phyloP scores from a whole-genome alignment of 2,113 vertebrate genomes.

The Gymnarchus niloticus region DNA sequence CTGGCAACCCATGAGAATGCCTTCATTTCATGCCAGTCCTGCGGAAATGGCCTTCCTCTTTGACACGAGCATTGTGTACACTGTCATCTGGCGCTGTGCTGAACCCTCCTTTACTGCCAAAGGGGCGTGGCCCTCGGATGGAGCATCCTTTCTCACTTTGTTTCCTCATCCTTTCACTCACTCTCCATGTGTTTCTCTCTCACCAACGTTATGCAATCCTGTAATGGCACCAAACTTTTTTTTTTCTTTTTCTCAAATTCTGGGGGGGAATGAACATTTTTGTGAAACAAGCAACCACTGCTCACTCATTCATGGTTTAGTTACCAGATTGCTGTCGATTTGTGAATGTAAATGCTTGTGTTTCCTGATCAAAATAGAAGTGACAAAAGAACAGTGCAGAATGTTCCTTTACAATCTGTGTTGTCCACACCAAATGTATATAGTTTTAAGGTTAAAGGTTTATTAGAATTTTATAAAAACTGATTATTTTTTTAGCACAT shows the following conservation, averaged over 20 bases:
- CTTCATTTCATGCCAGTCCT: constrained; percentile 66
- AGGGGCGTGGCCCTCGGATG: constrained; percentile 28
- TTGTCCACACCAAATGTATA: constrained; percentile 61
- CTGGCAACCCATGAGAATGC: constrained; percentile 70
- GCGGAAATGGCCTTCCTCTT: constrained; percentile 71
- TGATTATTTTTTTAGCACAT: constrained; percentile 63
- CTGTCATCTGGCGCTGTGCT: constrained; percentile 55
- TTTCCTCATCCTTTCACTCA: constrained; percentile 39
- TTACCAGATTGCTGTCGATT: constrained; percentile 41
- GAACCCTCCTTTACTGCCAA: constrained; percentile 65
- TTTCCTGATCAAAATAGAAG: constrained; percentile 51
- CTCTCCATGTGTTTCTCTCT: constrained; percentile 49
- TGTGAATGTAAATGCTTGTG: constrained; percentile 61
- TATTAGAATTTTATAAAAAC: constrained; percentile 52
- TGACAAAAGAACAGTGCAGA: constrained; percentile 38
- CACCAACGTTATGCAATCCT: constrained; percentile 65
- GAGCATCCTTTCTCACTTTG: constrained; percentile 11
- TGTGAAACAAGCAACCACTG: constrained; percentile 42
- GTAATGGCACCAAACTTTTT: constrained; percentile 27
- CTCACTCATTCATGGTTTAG: constrained; percentile 34
- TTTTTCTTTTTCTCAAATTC: too few relatives aligned
- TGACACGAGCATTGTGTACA: constrained; percentile 73
- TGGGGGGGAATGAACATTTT: not conserved
- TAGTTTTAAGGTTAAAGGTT: constrained; percentile 52
- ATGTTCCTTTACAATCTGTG: constrained; percentile 64